Evolutionary conservation across 2,113 vertebrate species (phyloP), one percentile per base, ranked within the genome.

Genomic region (Dendropsophus ebraccatus): DNA sequence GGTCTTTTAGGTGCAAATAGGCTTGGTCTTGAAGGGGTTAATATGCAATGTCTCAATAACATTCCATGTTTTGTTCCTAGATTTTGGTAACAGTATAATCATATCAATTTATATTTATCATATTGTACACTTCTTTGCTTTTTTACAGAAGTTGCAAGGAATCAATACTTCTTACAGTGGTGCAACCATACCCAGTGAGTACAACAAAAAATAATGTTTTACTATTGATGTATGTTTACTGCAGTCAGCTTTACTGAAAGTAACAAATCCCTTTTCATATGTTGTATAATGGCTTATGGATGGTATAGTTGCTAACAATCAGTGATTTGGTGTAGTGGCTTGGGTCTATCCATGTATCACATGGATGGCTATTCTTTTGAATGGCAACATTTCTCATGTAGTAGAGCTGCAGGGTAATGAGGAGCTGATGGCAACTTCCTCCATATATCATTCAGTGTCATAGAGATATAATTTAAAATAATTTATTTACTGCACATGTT

Each of bases 131-230:
- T 6, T 41, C 4, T 91, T 90, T 87, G 89, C 92, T 89, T 91
- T 75, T 85, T 92, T 93, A 50, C 92, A 99, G 97, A 93, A 98
- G 96, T 93, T 99, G 98, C 95, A 99, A 99, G 92, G 97, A 99
- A 94, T 98, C 97, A 84, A 99, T 99, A 87, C 91, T 98, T 88
- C 93, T 99, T 91, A 99, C 97, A 28, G 97, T 99, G 88, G 94
- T 99, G 90, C 98, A 99, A 89, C 97, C 98, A 87, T 99, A 99
- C 91, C 96, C 97, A 69, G 97, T 99, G 93, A 97, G 97, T 94
- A 56, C 87, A 88, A 35, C 23, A 62, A n/a, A 5, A 81, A 62
- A 25, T 17, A 50, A n/a, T 30, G 13, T 47, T 62, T 32, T 19
- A 19, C 65, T 30, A 35, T 32, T 65, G 4, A n/a, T 17, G 50